Evolutionary conservation across 2,888 invertebrate species (phyloP).

Genomic region (Zygogramma bicolorata): DNA sequence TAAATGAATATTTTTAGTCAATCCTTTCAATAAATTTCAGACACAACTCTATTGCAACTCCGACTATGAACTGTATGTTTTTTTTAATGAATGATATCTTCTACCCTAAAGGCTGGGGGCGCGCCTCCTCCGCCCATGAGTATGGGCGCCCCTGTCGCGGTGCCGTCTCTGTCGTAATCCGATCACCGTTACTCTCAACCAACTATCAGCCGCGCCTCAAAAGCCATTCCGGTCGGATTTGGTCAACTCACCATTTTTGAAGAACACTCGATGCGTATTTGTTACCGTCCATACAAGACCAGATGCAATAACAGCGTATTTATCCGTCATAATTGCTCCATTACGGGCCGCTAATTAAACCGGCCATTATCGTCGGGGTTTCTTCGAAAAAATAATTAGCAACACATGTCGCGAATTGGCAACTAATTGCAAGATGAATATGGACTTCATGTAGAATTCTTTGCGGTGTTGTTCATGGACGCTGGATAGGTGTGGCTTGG

Average conservation of each 20-base stretch:
- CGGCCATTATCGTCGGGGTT: constrained; percentile 5
- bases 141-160: not conserved
- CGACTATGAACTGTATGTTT: too few relatives aligned
- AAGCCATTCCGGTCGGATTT: constrained; percentile 36
- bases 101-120: too few relatives aligned
- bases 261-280: constrained; percentile 20
- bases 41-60: too few relatives aligned
- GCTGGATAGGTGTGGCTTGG: too few relatives aligned
- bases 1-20: too few relatives aligned
- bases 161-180: not conserved
- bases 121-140: not conserved
- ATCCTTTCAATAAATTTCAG: too few relatives aligned
- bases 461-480: not conserved
- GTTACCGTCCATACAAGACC: constrained; percentile 23
- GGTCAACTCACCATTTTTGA: constrained; percentile 34
- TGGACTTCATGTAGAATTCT: not conserved
- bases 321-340: constrained; percentile 39
- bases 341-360: constrained; percentile 31
- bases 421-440: not conserved
- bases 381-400: constrained; percentile 14
- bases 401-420: constrained; percentile 17
- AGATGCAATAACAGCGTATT: constrained; percentile 33
- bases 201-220: constrained; percentile 37
- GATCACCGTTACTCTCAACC: constrained; percentile 39
- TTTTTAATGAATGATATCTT: too few relatives aligned